These are phyloP conservation scores for Argyrosomus japonicus DNA, from an alignment of 2,113 vertebrate genomes.

Conservation along the genomic window DNA sequence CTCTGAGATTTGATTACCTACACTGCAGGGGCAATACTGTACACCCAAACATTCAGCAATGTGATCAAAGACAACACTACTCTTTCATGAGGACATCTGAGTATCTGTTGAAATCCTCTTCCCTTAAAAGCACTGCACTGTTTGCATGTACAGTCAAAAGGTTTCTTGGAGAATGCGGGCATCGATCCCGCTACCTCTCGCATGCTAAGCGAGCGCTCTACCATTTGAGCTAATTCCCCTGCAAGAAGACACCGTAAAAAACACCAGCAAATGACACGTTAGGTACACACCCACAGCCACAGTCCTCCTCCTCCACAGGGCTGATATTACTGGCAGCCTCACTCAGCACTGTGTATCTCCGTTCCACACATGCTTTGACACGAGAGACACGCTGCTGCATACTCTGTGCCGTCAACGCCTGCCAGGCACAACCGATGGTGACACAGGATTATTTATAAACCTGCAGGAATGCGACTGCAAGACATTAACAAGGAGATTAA, in stretches of 20 bases:
- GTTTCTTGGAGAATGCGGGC: slow-evolving; percentile 62
- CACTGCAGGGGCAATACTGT: background rate
- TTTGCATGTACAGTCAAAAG: background rate
- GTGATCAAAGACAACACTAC: too few relatives aligned
- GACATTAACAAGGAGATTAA: slow-evolving; percentile 17
- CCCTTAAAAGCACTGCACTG: background rate
- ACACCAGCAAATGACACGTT: accelerated
- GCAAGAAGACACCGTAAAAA: accelerated
- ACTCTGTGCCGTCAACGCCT: slow-evolving; percentile 12
- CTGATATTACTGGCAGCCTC: background rate
- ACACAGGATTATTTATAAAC: slow-evolving; percentile 59
- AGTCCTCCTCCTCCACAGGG: too few relatives aligned
- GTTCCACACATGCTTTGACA: slow-evolving; percentile 1
- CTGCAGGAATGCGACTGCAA: slow-evolving; percentile 17
- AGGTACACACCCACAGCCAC: background rate
- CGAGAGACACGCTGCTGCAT: background rate
- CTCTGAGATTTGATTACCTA: background rate
- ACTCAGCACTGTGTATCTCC: background rate
- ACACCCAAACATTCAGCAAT: too few relatives aligned
- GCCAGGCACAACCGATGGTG: slow-evolving; percentile 26
- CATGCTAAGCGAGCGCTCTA: slow-evolving; percentile 88
- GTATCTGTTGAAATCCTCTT: background rate
- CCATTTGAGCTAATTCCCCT: slow-evolving; percentile 88
- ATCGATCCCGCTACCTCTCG: slow-evolving; percentile 82
- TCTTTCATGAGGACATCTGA: background rate